These are phyloP conservation scores for Toxotes lorentzi DNA, from an alignment of 2,797 vertebrate species.

Conservation along the genomic window DNA sequence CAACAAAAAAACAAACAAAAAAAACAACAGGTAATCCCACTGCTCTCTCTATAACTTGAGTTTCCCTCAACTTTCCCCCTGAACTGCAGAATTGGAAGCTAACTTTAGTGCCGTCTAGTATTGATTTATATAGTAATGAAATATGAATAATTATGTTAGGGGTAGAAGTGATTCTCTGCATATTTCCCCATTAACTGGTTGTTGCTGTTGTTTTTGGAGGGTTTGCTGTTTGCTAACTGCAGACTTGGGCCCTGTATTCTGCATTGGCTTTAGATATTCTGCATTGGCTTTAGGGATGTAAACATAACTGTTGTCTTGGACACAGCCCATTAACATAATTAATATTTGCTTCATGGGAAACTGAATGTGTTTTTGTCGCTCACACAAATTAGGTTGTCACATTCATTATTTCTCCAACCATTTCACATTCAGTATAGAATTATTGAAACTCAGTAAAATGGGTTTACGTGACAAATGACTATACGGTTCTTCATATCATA, in stretches of 20 bases:
- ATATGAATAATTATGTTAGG: neutral
- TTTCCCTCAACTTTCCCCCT: neutral
- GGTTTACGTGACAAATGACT: constrained; percentile 10
- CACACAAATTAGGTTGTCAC: neutral
- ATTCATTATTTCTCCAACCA: constrained; percentile 12
- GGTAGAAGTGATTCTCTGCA: neutral
- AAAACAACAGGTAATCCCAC: too few relatives aligned
- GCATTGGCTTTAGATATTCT: neutral
- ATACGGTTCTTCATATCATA: constrained; percentile 31
- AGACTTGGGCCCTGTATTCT: neutral
- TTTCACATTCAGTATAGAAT: constrained; percentile 9
- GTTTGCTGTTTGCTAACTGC: neutral
- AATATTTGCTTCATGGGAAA: constrained; percentile 21
- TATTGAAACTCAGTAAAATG: constrained; percentile 24
- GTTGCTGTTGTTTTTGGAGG: neutral
- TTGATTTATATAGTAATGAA: neutral
- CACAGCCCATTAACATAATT: constrained; percentile 20
- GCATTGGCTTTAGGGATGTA: neutral
- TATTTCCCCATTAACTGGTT: neutral
- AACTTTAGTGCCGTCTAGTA: neutral
- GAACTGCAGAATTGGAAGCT: neutral
- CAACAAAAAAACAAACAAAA: too few relatives aligned
- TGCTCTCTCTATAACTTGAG: too few relatives aligned
- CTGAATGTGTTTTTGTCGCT: constrained; percentile 3
- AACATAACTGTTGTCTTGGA: constrained; percentile 8